These are phyloP conservation scores for Megaceryle torquata DNA, from an alignment of 2,113 vertebrate species.

Conservation along the genomic window DNA sequence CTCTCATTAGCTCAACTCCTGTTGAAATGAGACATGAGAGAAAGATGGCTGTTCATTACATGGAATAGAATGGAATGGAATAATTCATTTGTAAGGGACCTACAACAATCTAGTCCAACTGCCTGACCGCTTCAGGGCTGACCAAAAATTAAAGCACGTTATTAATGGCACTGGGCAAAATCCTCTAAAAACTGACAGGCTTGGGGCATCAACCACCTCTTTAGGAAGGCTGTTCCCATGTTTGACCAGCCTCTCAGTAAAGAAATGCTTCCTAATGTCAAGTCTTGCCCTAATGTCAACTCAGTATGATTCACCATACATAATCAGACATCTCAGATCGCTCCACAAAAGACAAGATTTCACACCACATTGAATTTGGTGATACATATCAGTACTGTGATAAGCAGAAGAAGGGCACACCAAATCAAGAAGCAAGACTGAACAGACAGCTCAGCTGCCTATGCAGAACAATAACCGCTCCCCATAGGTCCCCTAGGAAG, in stretches of 20 bases:
- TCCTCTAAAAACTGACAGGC: background rate
- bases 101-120: background rate
- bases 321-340: background rate
- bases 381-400: background rate
- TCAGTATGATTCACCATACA: rapidly evolving
- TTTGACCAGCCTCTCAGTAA: background rate
- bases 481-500: background rate
- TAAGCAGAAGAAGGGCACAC: background rate
- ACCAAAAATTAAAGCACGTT: background rate
- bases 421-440: background rate
- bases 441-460: background rate
- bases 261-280: background rate
- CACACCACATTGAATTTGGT: background rate
- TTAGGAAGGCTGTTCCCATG: background rate
- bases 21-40: background rate
- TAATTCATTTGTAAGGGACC: background rate
- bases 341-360: background rate
- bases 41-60: background rate
- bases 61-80: background rate
- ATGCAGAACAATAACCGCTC: background rate
- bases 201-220: rapidly evolving
- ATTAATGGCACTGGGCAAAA: background rate
- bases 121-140: background rate
- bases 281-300: background rate
- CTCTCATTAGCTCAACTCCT: background rate